These are phyloP conservation scores for Hetaerina americana DNA, from an alignment of 1,140 invertebrate species.

Conservation along the genomic window DNA sequence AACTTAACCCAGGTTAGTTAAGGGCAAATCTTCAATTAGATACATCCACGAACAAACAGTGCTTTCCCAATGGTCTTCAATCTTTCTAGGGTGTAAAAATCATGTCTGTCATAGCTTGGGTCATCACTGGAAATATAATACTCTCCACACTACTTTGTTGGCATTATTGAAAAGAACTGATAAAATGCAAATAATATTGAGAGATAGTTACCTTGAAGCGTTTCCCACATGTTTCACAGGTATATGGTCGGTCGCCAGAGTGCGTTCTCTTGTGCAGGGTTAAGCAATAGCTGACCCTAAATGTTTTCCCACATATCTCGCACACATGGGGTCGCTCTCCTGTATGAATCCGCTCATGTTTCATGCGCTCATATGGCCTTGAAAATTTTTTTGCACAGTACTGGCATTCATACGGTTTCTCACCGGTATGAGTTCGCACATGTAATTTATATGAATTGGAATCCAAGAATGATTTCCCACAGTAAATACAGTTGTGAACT, in stretches of 20 bases:
- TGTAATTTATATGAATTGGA: constrained; percentile 42
- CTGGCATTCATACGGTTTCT: constrained; percentile 69
- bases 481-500: constrained; percentile 27
- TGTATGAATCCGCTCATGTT: constrained; percentile 67
- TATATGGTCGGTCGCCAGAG: constrained; percentile 56
- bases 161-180: no score
- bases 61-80: no score
- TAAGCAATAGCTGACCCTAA: constrained; percentile 62
- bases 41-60: no score
- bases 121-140: no score
- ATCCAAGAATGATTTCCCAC: constrained; percentile 23
- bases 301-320: constrained; percentile 62
- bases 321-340: constrained; percentile 68
- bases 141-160: no score
- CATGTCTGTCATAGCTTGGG: no score
- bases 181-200: no score
- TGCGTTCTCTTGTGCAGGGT: constrained; percentile 66
- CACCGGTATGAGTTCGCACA: constrained; percentile 47
- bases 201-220: constrained; percentile 51
- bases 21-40: no score
- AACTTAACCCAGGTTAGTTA: no score
- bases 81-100: no score
- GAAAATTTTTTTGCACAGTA: constrained; percentile 79
- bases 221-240: constrained; percentile 54
- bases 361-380: constrained; percentile 76